Evolutionary conservation across 1,140 invertebrate species (phyloP).

Genomic region (Drosophila bocki): DNA sequence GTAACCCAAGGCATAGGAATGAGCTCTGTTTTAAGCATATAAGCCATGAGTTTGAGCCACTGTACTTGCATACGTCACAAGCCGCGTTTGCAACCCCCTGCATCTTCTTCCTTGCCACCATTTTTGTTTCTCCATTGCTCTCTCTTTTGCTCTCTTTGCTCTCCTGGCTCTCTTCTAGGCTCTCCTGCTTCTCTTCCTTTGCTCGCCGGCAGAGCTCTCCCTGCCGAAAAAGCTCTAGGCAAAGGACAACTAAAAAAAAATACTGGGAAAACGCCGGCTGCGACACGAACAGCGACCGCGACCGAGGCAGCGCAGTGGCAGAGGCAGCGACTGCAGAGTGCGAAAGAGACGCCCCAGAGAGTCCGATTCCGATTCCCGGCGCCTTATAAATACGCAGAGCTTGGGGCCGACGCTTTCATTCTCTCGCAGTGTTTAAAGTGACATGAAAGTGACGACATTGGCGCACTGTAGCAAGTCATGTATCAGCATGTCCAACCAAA

Average conservation of each 20-base stretch:
- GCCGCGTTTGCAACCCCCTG: background rate
- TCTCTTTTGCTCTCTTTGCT: background rate
- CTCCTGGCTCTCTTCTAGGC: background rate
- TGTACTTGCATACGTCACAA: slow-evolving; percentile 14
- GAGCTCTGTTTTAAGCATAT: background rate
- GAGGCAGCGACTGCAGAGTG: background rate
- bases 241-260: slow-evolving; percentile 28
- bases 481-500: slow-evolving; percentile 85
- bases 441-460: slow-evolving; percentile 85
- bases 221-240: slow-evolving; percentile 25
- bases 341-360: background rate
- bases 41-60: background rate
- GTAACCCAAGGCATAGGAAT: background rate
- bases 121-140: too few species aligned
- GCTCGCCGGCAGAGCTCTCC: slow-evolving; percentile 1
- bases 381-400: slow-evolving; percentile 80
- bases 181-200: background rate
- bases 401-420: slow-evolving; percentile 77
- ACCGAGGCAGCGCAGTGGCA: slow-evolving; percentile 5
- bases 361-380: slow-evolving; percentile 42
- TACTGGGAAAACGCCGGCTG: slow-evolving; percentile 38
- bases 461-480: slow-evolving; percentile 85
- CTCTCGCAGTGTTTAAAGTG: slow-evolving; percentile 85
- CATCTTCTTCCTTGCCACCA: background rate
- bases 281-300: background rate